Base-by-base conservation (phyloP, 2,888 invertebrate species). In the Adelognathus sp. region DNA sequence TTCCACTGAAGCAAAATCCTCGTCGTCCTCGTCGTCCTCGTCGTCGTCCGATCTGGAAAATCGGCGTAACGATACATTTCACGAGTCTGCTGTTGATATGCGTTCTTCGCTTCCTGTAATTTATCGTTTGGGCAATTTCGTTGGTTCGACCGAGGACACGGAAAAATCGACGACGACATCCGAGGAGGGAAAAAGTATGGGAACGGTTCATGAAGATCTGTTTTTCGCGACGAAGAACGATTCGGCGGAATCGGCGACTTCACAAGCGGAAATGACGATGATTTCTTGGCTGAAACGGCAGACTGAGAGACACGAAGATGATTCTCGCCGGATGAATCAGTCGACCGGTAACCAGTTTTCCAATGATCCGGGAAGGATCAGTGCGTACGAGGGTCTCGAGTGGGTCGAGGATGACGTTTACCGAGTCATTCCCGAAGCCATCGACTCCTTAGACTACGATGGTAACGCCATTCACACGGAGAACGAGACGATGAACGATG, bases 401-500 rank as follows among this genome's bases (percentile, higher is more conserved):
- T 91, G 90, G 91, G 84, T 91, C 56, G 88, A 87, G 29, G 90
- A 89, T 39, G 91, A 91, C 50, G 90, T 91, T 56, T 91, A 91
- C 80, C 85, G 89, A 54, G 91, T 91, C 27, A 86, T 89, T 56
- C 90, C 91, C 1, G 88, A 87, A 14, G 85, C 87, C 3, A 82
- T 85, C 52, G 88, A 88, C 6, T 81, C 84, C 0, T 67, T 88
- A 4, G 83, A 85, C 52, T 85, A 86, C 24, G 88, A 88, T 4
- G 82, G 77, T 27, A 69, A 50, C 16, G 79, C 64, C 31, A 77
- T 76, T 7, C 72, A 81, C 6, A 61, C 66, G 64, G 70, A 74
- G 11, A 76, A 76, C 44, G 76, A 64, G 0, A 86, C 84, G 11
- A 82, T 85, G 1, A 87, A 88, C 5, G 85, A 89, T 54, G 18